These are phyloP conservation scores for Leguminivora glycinivorella DNA, from an alignment of 1,140 invertebrate genomes.

Conservation along the genomic window DNA sequence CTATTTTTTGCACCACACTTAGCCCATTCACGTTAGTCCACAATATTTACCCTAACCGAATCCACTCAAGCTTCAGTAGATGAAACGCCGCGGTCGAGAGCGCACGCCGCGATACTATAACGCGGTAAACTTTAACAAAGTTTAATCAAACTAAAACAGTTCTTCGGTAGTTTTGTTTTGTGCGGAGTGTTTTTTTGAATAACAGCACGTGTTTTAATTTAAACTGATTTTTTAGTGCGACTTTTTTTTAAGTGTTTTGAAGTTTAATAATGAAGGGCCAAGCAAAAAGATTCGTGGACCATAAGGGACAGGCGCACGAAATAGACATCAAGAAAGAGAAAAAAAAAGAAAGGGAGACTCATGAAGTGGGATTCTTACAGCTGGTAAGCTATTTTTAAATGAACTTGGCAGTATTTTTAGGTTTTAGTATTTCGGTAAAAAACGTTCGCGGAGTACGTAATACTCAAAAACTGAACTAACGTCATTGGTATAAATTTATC, in stretches of 20 bases:
- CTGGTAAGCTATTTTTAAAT: slow-evolving; percentile 42
- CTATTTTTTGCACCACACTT: background rate
- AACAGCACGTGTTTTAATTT: background rate
- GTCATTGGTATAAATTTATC: too few species aligned
- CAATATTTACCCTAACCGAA: background rate
- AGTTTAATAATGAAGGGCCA: slow-evolving; percentile 45
- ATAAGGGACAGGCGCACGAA: slow-evolving; percentile 44
- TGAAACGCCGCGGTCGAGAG: background rate
- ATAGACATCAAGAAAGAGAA: slow-evolving; percentile 34
- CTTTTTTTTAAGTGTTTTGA: background rate
- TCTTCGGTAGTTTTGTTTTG: background rate
- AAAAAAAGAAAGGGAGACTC: slow-evolving; percentile 17
- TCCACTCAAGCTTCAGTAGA: background rate
- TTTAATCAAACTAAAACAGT: background rate
- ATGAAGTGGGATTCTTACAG: slow-evolving; percentile 44
- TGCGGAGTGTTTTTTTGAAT: background rate
- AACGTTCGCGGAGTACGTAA: too few species aligned
- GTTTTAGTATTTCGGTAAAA: slow-evolving; percentile 6
- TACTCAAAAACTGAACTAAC: too few species aligned
- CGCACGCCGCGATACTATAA: background rate
- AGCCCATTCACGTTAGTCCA: background rate
- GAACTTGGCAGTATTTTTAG: slow-evolving; percentile 16
- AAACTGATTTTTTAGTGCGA: background rate
- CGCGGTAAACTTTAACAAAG: background rate
- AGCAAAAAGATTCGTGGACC: slow-evolving; percentile 44